These are phyloP conservation scores for Ernsta delagoae DNA, from an alignment of 2,888 invertebrate species.

Conservation along the genomic window DNA sequence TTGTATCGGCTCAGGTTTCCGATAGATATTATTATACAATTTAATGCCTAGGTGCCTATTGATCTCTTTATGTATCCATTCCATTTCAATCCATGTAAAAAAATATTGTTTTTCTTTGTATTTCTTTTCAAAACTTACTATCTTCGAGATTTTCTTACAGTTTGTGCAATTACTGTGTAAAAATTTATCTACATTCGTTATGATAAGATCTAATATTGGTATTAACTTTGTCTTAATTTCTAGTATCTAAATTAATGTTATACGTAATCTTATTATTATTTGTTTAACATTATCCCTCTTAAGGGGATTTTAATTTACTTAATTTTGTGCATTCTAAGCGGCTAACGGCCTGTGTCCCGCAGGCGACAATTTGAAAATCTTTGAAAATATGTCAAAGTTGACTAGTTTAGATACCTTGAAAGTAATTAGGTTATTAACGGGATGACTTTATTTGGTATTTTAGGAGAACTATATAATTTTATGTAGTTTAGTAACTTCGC, in stretches of 20 bases:
- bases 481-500: no score
- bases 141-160: conserved; percentile 14
- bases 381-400: conserved; percentile 26
- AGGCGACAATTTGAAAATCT: conserved; percentile 45
- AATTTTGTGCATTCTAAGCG: conserved; percentile 70
- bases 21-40: no score
- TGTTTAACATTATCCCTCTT: conserved; percentile 1
- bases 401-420: no score
- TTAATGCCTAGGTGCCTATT: no score
- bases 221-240: conserved; percentile 8
- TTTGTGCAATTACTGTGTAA: conserved; percentile 36
- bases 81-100: conserved; percentile 35
- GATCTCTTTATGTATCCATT: background rate
- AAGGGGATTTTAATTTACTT: conserved; percentile 40
- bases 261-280: background rate
- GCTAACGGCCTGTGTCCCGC: conserved; percentile 49
- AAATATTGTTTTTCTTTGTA: conserved; percentile 34
- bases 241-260: conserved; percentile 8
- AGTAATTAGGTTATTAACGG: no score
- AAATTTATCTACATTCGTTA: conserved; percentile 26
- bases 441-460: no score
- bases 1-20: no score
- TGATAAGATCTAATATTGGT: conserved; percentile 8
- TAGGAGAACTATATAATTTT: no score
- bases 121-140: conserved; percentile 9